Percentiles rank a stretch among this genome's conserved stretches.
Conservation (phyloP, 2,797 vertebrate species). For the Sebastes minor region DNA sequence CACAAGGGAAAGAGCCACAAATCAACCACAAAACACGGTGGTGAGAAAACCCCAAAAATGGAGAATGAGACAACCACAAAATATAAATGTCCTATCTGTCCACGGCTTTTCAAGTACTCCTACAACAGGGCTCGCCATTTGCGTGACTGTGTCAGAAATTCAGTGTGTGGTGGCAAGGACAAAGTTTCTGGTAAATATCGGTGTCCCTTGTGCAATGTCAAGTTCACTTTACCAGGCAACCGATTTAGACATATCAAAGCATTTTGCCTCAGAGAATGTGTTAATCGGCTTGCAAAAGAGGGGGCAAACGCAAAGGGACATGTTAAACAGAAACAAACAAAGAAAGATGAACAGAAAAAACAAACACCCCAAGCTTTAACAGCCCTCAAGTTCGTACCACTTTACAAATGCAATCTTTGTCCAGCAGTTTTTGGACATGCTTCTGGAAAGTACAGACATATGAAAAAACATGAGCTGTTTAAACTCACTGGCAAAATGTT, state of each 20-base stretch:
- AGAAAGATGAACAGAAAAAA: constrained; percentile 15
- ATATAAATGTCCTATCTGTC: constrained; percentile 81
- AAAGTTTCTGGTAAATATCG: constrained; percentile 65
- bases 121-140: constrained; percentile 81
- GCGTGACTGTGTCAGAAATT: constrained; percentile 74
- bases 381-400: not conserved
- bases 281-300: constrained; percentile 45
- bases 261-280: constrained; percentile 70
- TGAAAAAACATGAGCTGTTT: constrained; percentile 78
- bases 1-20: constrained; percentile 39
- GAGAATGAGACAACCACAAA: constrained; percentile 16
- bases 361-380: not conserved
- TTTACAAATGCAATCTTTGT: constrained; percentile 77
- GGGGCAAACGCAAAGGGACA: not conserved
- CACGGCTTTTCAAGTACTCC: constrained; percentile 76
- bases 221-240: constrained; percentile 70
- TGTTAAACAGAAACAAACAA: not conserved
- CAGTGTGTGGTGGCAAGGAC: constrained; percentile 46
- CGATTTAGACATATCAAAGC: constrained; percentile 77
- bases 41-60: constrained; percentile 33
- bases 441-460: constrained; percentile 81
- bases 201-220: constrained; percentile 79
- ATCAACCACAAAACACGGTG: constrained; percentile 31
- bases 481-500: constrained; percentile 69
- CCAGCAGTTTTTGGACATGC: constrained; percentile 72